These are phyloP conservation scores for Drosophila nebulosa DNA, from an alignment of 1,140 invertebrate species.

Conservation along the genomic window DNA sequence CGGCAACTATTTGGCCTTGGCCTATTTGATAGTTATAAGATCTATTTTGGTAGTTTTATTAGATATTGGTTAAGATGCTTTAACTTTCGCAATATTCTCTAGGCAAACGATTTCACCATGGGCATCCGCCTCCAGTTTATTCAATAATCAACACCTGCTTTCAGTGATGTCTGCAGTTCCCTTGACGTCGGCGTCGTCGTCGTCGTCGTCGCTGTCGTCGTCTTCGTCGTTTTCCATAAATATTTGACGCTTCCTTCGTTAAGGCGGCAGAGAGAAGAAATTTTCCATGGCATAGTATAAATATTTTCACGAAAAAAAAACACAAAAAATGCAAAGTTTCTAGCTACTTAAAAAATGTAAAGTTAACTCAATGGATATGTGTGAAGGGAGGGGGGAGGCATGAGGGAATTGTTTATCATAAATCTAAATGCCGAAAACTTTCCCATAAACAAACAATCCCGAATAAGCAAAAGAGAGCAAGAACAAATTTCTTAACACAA, in stretches of 20 bases:
- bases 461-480: conserved; percentile 19
- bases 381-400: neutral
- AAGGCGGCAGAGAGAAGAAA: neutral
- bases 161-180: neutral
- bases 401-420: conserved; percentile 44
- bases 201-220: neutral
- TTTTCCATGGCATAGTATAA: conserved; percentile 29
- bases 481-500: neutral
- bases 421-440: conserved; percentile 40
- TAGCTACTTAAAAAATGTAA: conserved; percentile 1
- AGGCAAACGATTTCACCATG: neutral
- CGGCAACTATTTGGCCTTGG: too few species aligned
- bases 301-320: conserved; percentile 28
- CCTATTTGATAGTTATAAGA: too few species aligned
- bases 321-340: neutral
- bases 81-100: neutral
- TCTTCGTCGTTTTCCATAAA: conserved; percentile 19
- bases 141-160: neutral
- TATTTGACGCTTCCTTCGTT: neutral
- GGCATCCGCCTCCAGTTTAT: neutral
- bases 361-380: conserved; percentile 1
- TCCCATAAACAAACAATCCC: conserved; percentile 43
- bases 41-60: too few species aligned
- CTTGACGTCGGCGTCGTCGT: neutral
- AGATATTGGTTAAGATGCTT: neutral